Evolutionary conservation across 2,797 vertebrate genomes (phyloP).

Genomic region (Remorina albescens): DNA sequence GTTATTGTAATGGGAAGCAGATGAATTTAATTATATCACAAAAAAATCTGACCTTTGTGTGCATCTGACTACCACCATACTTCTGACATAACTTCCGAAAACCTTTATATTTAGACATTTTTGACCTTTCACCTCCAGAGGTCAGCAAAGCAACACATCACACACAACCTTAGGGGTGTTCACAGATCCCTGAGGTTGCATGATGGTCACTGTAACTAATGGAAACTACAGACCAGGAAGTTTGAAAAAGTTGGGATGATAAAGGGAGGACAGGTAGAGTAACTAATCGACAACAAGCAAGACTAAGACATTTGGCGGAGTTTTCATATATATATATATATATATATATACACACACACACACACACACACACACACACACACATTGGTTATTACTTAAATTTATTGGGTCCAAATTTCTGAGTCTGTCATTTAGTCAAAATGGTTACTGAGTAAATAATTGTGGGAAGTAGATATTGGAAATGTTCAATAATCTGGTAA

Average conservation of each 20-base stretch:
- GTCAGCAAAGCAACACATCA: conserved; percentile 34
- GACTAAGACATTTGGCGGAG: not conserved
- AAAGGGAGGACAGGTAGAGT: not conserved
- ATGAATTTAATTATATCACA: too few relatives aligned
- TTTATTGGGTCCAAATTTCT: too few relatives aligned
- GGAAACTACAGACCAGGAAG: not conserved
- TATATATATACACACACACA: not conserved
- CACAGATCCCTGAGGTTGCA: too few relatives aligned
- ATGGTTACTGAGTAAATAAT: not conserved
- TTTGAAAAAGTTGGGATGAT: not conserved
- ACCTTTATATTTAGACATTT: conserved; percentile 8
- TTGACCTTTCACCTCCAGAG: conserved; percentile 48
- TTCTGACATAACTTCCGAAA: too few relatives aligned
- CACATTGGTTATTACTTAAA: too few relatives aligned
- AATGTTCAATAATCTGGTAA: not conserved
- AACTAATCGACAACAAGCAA: not conserved
- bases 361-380: too few relatives aligned
- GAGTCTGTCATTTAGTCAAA: not conserved
- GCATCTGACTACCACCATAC: not conserved
- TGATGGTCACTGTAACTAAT: not conserved
- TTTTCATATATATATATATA: not conserved
- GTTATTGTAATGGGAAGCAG: too few relatives aligned
- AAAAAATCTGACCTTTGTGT: too few relatives aligned
- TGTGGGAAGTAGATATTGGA: not conserved
- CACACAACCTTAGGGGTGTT: not conserved